phyloP scores from a whole-genome alignment of 2,113 vertebrate genomes.

The Natator depressus region DNA sequence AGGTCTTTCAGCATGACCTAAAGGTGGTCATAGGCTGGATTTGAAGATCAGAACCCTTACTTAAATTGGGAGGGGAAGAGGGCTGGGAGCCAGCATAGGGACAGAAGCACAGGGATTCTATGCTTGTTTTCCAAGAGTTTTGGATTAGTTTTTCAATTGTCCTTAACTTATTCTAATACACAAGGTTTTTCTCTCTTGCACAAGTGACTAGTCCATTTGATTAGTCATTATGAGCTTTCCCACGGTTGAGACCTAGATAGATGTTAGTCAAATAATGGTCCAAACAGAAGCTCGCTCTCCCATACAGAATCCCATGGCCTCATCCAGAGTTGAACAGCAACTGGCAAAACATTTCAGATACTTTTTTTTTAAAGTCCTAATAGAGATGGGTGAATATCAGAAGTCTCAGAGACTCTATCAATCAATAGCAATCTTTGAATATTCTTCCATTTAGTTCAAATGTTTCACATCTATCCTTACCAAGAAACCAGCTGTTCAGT shows the following conservation, averaged over 20 bases:
- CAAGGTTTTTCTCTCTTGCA: neutral
- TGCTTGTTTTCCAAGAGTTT: neutral
- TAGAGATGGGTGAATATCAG: neutral
- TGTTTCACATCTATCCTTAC: neutral
- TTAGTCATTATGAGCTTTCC: neutral
- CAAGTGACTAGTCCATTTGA: neutral
- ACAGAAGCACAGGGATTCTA: neutral
- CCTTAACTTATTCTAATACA: neutral
- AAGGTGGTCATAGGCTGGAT: neutral
- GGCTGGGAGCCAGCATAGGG: neutral
- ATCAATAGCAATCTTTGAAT: neutral
- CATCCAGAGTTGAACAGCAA: neutral
- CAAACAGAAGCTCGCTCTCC: neutral
- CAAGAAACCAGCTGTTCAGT: neutral
- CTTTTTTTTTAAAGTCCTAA: neutral
- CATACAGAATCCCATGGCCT: neutral
- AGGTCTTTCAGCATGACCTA: neutral
- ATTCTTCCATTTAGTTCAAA: neutral
- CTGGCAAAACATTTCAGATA: neutral
- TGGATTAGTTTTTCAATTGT: neutral
- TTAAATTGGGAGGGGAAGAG: neutral
- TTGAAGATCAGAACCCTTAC: rapidly evolving
- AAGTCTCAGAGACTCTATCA: neutral
- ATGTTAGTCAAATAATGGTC: neutral
- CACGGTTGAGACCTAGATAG: neutral